Conservation (phyloP, 1,140 invertebrate species). For the Xylocopa sonorina region DNA sequence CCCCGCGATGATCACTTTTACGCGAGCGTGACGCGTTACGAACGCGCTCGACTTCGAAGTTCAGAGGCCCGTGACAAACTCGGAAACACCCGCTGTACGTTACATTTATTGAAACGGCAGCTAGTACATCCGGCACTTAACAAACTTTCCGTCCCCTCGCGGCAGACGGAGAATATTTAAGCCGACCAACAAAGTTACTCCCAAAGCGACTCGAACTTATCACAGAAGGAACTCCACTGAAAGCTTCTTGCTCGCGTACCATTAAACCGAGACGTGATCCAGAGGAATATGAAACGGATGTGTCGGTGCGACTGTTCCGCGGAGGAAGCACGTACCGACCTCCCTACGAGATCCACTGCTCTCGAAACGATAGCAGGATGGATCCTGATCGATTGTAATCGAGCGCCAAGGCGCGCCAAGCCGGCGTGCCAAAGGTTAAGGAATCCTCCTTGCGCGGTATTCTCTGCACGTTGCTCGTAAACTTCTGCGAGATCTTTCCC, state of each 20-base stretch:
- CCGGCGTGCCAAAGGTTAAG: constrained; percentile 62
- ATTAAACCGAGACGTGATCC: constrained; percentile 8
- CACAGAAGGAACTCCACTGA: not conserved
- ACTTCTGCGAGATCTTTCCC: constrained; percentile 39
- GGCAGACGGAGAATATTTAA: not conserved
- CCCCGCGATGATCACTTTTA: too few species aligned
- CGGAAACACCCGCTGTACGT: too few species aligned
- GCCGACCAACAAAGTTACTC: not conserved
- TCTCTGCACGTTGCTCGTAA: constrained; percentile 60
- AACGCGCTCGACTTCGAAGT: too few species aligned
- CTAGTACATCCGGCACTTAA: not conserved
- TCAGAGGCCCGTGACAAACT: too few species aligned
- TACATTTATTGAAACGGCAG: not conserved
- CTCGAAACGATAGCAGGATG: constrained; percentile 42
- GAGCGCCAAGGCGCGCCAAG: constrained; percentile 47
- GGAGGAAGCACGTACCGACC: constrained; percentile 37
- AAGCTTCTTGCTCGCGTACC: not conserved
- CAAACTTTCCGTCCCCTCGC: not conserved
- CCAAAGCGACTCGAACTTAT: not conserved
- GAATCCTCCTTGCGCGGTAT: constrained; percentile 61
- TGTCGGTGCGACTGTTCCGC: not conserved
- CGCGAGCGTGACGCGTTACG: too few species aligned
- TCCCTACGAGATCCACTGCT: constrained; percentile 40
- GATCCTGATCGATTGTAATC: constrained; percentile 65
- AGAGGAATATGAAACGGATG: not conserved